Conservation (phyloP, 2,113 vertebrate species). For the Scolopax mira region DNA sequence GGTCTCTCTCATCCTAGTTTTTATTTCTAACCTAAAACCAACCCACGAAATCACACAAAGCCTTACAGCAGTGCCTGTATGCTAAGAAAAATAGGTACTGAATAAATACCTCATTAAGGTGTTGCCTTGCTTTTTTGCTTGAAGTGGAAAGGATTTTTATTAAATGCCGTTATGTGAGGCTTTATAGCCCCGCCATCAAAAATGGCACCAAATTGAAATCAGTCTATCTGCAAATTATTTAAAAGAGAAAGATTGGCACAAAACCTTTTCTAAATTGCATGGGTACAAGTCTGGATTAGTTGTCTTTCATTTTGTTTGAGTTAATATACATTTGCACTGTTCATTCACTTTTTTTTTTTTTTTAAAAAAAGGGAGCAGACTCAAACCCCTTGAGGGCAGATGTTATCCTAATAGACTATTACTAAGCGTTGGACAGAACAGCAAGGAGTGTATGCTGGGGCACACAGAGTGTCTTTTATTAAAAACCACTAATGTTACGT, state of each 20-base stretch:
- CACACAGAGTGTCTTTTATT: neutral
- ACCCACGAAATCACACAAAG: neutral
- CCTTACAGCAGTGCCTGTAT: neutral
- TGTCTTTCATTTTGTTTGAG: conserved; percentile 13
- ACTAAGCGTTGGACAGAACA: neutral
- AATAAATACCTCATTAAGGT: conserved; percentile 12
- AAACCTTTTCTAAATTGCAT: neutral
- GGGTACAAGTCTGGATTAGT: conserved; percentile 55
- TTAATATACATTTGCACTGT: conserved; percentile 10
- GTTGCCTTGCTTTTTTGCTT: neutral
- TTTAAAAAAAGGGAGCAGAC: neutral
- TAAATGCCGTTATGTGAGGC: neutral
- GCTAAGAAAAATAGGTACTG: neutral
- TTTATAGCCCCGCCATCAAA: neutral
- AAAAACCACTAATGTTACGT: neutral
- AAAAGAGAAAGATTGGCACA: conserved; percentile 17
- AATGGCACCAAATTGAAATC: conserved; percentile 9
- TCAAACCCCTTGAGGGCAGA: conserved; percentile 23
- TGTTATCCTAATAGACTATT: conserved; percentile 29
- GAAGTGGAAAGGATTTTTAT: conserved; percentile 6
- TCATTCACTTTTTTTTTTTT: neutral
- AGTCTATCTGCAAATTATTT: conserved; percentile 25
- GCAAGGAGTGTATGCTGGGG: neutral
- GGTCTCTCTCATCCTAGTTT: neutral
- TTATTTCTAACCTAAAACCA: neutral